Conservation (phyloP, 2,797 vertebrate genomes). For the Podargus strigoides region DNA sequence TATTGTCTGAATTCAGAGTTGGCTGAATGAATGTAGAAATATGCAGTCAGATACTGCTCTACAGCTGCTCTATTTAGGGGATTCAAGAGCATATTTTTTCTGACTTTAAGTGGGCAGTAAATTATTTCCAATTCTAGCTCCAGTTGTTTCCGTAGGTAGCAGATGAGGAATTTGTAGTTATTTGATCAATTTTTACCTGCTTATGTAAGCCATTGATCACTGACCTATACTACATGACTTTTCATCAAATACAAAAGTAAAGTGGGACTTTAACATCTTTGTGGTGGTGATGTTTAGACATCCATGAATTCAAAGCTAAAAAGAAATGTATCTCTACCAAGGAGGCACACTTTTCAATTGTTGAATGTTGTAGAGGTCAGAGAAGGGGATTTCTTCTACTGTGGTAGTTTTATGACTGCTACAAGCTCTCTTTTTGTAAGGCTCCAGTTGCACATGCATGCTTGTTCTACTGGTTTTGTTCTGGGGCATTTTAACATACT, state of each 20-base stretch:
- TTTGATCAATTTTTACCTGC: background rate
- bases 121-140: background rate
- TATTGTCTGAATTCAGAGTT: background rate
- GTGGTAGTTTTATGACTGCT: background rate
- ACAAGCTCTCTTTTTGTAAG: background rate
- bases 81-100: background rate
- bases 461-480: background rate
- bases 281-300: background rate
- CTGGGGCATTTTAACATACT: background rate
- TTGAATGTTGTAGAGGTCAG: background rate
- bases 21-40: background rate
- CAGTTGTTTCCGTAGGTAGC: background rate
- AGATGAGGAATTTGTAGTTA: background rate
- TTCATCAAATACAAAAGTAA: background rate
- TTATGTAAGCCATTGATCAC: background rate
- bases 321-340: background rate
- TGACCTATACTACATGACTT: background rate
- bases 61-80: background rate
- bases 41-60: background rate
- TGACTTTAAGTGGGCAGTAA: background rate
- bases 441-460: background rate
- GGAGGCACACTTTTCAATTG: background rate
- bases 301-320: background rate
- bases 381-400: background rate
- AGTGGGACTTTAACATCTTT: background rate